These are phyloP conservation scores for Mesocentrotus franciscanus DNA, from an alignment of 53 echinoderm and acorn worm species.

Conservation along the genomic window DNA sequence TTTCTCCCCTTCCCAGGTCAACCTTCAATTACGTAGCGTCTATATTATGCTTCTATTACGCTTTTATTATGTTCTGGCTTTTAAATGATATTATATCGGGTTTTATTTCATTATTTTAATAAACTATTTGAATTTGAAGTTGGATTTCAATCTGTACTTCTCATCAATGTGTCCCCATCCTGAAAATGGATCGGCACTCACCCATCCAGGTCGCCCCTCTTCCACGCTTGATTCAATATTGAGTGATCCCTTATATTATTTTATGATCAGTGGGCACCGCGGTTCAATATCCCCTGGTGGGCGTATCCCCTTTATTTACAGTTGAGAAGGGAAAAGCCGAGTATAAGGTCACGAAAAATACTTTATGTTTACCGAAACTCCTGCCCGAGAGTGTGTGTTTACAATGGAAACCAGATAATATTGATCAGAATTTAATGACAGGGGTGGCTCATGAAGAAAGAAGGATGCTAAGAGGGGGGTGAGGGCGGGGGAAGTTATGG, in stretches of 20 bases:
- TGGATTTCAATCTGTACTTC: no score
- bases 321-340: background rate
- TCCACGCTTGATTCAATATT: background rate
- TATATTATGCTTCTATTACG: no score
- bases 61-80: no score
- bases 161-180: no score
- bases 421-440: background rate
- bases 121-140: no score
- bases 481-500: background rate
- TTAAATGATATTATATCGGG: no score
- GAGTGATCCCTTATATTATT: background rate
- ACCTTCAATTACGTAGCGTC: no score
- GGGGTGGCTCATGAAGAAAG: background rate
- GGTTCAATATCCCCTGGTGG: background rate
- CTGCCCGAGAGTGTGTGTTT: background rate
- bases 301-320: constrained; percentile 2
- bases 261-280: background rate
- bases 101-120: no score
- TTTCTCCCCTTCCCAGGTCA: no score
- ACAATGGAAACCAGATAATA: background rate
- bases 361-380: background rate
- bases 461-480: background rate
- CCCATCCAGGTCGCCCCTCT: background rate
- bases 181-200: no score
- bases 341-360: background rate